Evolutionary conservation across 2,888 invertebrate genomes (phyloP).

Genomic region (Dolichomitus sp.): DNA sequence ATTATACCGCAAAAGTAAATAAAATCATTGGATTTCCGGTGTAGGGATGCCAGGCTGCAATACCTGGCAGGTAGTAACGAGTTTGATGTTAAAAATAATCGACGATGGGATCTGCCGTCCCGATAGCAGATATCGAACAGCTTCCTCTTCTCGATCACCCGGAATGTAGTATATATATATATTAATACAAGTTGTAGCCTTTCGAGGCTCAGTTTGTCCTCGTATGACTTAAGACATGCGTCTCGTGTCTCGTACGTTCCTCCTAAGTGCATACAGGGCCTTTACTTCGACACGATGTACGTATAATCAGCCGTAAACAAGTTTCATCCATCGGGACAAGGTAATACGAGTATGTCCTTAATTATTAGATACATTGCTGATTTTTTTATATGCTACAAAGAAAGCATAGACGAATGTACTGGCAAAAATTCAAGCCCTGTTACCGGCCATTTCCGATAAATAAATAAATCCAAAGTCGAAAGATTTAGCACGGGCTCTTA

Average conservation of each 20-base stretch:
- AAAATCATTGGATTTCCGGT: conserved; percentile 26
- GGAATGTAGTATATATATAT: not conserved
- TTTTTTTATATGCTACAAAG: too few relatives aligned
- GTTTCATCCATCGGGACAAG: conserved; percentile 81
- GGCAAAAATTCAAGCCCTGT: too few relatives aligned
- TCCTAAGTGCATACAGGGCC: not conserved
- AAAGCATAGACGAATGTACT: too few relatives aligned
- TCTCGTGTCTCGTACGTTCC: not conserved
- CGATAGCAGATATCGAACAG: conserved; percentile 17
- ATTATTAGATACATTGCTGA: too few relatives aligned
- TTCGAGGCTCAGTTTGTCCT: not conserved
- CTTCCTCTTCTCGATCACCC: conserved; percentile 24
- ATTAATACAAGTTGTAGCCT: not conserved
- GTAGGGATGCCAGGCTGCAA: not conserved
- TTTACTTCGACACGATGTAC: conserved; percentile 27
- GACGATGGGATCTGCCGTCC: conserved; percentile 1
- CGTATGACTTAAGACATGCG: not conserved
- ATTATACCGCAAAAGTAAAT: not conserved
- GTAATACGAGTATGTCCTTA: too few relatives aligned
- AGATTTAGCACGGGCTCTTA: too few relatives aligned
- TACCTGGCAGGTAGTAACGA: not conserved
- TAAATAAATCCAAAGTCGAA: too few relatives aligned
- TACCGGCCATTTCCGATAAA: too few relatives aligned
- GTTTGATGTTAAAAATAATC: conserved; percentile 20
- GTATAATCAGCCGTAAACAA: conserved; percentile 78